Conservation (phyloP, 2,888 invertebrate genomes). For the Eudemis profundana region DNA sequence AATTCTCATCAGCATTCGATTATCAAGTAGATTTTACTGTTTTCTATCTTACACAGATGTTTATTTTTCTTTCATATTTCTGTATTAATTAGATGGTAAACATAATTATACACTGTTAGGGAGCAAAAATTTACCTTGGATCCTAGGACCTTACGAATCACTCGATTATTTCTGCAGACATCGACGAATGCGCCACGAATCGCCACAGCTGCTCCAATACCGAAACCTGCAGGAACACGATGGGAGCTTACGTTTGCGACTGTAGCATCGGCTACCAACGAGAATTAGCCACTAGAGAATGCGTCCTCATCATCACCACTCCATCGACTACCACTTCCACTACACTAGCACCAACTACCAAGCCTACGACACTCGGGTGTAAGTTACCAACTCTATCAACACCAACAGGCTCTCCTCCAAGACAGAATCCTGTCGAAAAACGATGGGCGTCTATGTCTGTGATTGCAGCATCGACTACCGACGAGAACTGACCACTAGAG, state of each 20-base stretch:
- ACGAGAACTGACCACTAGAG: slow-evolving; percentile 81
- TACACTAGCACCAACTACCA: slow-evolving; percentile 48
- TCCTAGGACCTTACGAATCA: too few relatives aligned
- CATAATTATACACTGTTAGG: not conserved
- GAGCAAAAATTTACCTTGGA: too few relatives aligned
- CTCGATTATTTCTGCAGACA: slow-evolving; percentile 89
- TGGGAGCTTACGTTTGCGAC: slow-evolving; percentile 93
- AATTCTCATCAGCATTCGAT: too few relatives aligned
- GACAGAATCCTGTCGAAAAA: slow-evolving; percentile 91
- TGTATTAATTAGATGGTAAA: too few relatives aligned
- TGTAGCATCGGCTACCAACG: slow-evolving; percentile 92
- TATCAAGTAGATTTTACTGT: too few relatives aligned
- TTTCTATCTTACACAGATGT: too few relatives aligned
- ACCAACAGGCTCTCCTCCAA: slow-evolving; percentile 76
- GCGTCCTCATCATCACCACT: slow-evolving; percentile 56
- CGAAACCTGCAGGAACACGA: slow-evolving; percentile 92
- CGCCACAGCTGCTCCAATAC: slow-evolving; percentile 84
- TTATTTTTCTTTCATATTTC: too few relatives aligned
- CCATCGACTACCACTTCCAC: slow-evolving; percentile 50
- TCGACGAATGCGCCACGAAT: slow-evolving; percentile 90
- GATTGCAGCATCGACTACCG: slow-evolving; percentile 92
- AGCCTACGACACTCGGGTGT: not conserved
- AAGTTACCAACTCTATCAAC: not conserved
- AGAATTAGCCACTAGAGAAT: slow-evolving; percentile 80
- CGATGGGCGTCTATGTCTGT: slow-evolving; percentile 93